phyloP scores from a whole-genome alignment of 2,888 invertebrate genomes.

The Masnerella sp. region DNA sequence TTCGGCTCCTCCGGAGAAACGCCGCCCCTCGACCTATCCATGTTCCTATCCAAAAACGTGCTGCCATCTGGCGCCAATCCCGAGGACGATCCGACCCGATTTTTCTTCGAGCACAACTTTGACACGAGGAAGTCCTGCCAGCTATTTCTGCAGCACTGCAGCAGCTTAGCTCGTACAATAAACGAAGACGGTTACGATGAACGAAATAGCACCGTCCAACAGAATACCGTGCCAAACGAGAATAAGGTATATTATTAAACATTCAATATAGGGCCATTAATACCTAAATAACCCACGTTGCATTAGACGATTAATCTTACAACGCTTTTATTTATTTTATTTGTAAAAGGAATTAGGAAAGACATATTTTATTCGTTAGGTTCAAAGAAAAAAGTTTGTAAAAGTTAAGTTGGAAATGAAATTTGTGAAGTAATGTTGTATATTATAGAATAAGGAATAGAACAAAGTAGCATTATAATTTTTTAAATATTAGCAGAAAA shows the following conservation, averaged over 20 bases:
- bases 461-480: too few species aligned
- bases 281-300: too few species aligned
- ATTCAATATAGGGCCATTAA: too few species aligned
- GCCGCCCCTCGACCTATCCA: conserved; percentile 67
- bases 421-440: too few species aligned
- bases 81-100: conserved; percentile 66
- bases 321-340: too few species aligned
- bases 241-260: conserved; percentile 31
- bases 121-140: conserved; percentile 70
- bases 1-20: conserved; percentile 59
- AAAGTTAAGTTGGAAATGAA: too few species aligned
- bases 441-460: too few species aligned
- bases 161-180: conserved; percentile 35
- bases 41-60: conserved; percentile 67
- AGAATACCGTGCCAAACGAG: conserved; percentile 35
- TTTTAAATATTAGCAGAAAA: too few species aligned
- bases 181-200: conserved; percentile 30
- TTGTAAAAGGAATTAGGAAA: too few species aligned
- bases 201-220: conserved; percentile 32
- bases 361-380: too few species aligned
- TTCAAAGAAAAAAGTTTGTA: too few species aligned
- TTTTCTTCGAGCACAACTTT: conserved; percentile 69
- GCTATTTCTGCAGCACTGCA: conserved; percentile 69
- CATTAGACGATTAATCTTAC: too few species aligned
- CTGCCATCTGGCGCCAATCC: conserved; percentile 72